Evolutionary conservation across 1,140 invertebrate genomes (phyloP).

Genomic region (Plutomurus gul): DNA sequence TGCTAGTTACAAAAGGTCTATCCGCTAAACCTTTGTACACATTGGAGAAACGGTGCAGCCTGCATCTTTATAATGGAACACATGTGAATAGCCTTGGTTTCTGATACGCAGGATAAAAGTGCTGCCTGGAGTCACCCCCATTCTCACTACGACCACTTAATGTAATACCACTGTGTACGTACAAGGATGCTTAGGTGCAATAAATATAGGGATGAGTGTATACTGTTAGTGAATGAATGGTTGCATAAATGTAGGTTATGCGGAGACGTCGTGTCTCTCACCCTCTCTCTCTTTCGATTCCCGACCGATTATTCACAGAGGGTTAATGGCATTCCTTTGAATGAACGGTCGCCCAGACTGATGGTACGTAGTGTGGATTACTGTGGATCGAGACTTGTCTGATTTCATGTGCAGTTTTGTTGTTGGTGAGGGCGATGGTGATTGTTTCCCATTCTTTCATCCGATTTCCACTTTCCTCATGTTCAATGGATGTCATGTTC

Average conservation of each 20-base stretch:
- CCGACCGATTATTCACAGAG: constrained; percentile 33
- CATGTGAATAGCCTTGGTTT: too few species aligned
- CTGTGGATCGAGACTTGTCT: neutral
- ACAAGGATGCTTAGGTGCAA: neutral
- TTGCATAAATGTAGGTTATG: constrained; percentile 21
- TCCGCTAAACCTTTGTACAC: too few species aligned
- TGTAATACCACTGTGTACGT: too few species aligned
- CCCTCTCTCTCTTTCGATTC: constrained; percentile 40
- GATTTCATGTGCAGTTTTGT: neutral
- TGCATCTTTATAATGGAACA: too few species aligned
- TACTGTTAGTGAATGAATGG: neutral
- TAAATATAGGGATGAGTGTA: constrained; percentile 19
- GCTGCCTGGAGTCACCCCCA: too few species aligned
- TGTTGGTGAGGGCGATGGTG: neutral
- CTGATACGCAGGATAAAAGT: too few species aligned
- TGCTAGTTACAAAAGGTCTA: too few species aligned
- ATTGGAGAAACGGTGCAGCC: too few species aligned
- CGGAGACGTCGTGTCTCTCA: constrained; percentile 13
- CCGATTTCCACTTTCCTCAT: constrained; percentile 1
- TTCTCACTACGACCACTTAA: too few species aligned
- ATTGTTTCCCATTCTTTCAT: neutral
- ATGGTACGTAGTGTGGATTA: neutral
- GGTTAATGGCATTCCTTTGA: constrained; percentile 44
- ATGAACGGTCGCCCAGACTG: neutral
- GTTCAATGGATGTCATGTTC: neutral